Base-by-base conservation (phyloP, 1,140 invertebrate species). In the Idris sp. region DNA sequence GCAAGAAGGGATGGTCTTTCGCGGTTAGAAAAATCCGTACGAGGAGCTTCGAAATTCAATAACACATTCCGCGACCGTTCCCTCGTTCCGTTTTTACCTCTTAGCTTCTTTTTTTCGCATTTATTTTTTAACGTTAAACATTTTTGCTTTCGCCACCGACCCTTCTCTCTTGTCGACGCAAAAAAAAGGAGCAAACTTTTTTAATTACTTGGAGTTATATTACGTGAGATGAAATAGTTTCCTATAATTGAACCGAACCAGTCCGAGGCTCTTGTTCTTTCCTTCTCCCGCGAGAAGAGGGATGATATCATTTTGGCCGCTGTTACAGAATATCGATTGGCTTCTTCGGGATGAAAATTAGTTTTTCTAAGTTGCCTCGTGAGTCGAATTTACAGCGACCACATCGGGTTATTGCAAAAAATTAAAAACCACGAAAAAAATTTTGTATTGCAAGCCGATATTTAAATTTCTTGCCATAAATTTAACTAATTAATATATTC, bases 171-270 rank as follows among this genome's bases (percentile, higher is more conserved):
- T n/a, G n/a, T 8, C 38, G 48, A 56, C 54, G 41, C 61, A 69
- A 67, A 74, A 68, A 56, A 54, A 49, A 25, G 54, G 48, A 6
- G n/a, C n/a, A n/a, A 74, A 74, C 72, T 74, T 74, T 74, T 74
- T 74, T 74, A 74, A 74, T 74, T 74, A 74, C 72, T 74, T 48
- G 33, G 58, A 68, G 62, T 74, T 74, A 74, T 74, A 74, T 68
- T 74, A 74, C 72, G 54, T 62, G 62, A 61, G 71, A 74, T 74
- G 72, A 74, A 74, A 74, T 68, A 74, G 64, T 74, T 68, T 68
- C 56, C 72, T 74, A 68, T 74, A 74, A 74, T 74, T 74, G 72
- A 74, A 74, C 64, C 10, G n/a, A 59, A 64, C 64, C 64, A 58
- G 72, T 74, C 62, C 49, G 56, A 61, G 48, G 33, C 8, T 25